Evolutionary conservation across 1,140 invertebrate species (phyloP).

Genomic region (Delia radicum): DNA sequence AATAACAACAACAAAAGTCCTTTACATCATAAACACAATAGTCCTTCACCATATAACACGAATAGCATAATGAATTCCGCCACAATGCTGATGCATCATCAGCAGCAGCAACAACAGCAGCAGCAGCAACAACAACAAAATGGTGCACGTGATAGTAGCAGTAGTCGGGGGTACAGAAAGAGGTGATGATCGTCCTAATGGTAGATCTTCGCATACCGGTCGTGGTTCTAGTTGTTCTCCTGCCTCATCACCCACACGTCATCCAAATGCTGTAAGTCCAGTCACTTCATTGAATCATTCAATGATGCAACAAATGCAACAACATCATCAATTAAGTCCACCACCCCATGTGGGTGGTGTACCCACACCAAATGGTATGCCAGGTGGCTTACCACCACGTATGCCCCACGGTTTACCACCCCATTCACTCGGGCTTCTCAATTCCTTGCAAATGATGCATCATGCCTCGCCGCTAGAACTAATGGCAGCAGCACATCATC

Average conservation of each 20-base stretch:
- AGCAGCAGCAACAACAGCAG: constrained; percentile 47
- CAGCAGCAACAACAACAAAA: constrained; percentile 46
- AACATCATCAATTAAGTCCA: constrained; percentile 61
- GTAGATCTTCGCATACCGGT: constrained; percentile 58
- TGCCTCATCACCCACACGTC: constrained; percentile 54
- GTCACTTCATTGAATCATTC: constrained; percentile 55
- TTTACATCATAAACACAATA: constrained; percentile 20
- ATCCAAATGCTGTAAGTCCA: constrained; percentile 56
- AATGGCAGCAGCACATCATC: constrained; percentile 67
- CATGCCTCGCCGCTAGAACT: constrained; percentile 68
- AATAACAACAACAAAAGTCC: constrained; percentile 49
- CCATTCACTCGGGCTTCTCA: constrained; percentile 73
- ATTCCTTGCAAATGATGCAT: constrained; percentile 76
- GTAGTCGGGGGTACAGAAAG: constrained; percentile 38
- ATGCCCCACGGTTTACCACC: constrained; percentile 69
- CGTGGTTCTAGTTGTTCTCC: constrained; percentile 59
- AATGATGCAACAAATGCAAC: constrained; percentile 55
- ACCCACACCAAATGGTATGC: constrained; percentile 59
- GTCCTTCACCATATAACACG: constrained; percentile 11
- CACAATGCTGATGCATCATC: constrained; percentile 53
- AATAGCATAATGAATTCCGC: constrained; percentile 45
- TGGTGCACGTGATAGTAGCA: constrained; percentile 48
- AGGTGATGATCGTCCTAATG: constrained; percentile 45
- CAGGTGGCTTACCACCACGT: constrained; percentile 50
- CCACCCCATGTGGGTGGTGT: constrained; percentile 58